Evolutionary conservation across 2,888 invertebrate species (phyloP), one percentile per base, ranked within the genome.

Genomic region (Hyppa rectilinea): DNA sequence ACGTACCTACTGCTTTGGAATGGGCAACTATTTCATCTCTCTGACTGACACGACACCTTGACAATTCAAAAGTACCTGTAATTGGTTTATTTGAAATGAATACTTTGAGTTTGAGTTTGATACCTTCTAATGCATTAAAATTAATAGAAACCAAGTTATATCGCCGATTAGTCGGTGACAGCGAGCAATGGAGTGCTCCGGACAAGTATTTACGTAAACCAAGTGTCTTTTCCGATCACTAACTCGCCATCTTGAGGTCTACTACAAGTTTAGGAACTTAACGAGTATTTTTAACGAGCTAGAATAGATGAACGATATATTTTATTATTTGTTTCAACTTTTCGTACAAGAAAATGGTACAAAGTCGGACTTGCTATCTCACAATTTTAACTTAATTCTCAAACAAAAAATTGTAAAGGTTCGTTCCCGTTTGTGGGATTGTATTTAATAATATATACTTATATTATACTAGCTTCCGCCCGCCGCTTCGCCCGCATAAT

Each of bases 201-300:
- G 59, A 70, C 65, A 14, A 75, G 70, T 60, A 81, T 78, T 80
- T 79, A 80, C 70, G 80, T 79, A 79, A 80, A 66, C 58, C 29
- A 6, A 78, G 47, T 61, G 60, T 53, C 64, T 53, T 31, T 50
- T 50, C 38, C 75, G 75, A 78, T 81, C 64, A 40, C 45, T 31
- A 62, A 76, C 58, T 76, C 29, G 61, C 69, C 65, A 75, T 50
- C 31, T 29, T 5, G 49, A 14, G 29, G 38, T 20, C 45, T 78
- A 78, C 81, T 59, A 65, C 10, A 31, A 31, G 60, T 50, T 64
- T 31, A 47, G 31, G 20, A 70, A 50, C 36, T 34, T 0, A 2
- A 12, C 6, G 20, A 65, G 23, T 31, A 23, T 49, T 20, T 31
- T 20, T 12, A 12, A 6, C 29, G 5, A 58, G 4, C 4, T 29